Base-by-base conservation (phyloP, 2,797 vertebrate species). In the Ara ararauna region DNA sequence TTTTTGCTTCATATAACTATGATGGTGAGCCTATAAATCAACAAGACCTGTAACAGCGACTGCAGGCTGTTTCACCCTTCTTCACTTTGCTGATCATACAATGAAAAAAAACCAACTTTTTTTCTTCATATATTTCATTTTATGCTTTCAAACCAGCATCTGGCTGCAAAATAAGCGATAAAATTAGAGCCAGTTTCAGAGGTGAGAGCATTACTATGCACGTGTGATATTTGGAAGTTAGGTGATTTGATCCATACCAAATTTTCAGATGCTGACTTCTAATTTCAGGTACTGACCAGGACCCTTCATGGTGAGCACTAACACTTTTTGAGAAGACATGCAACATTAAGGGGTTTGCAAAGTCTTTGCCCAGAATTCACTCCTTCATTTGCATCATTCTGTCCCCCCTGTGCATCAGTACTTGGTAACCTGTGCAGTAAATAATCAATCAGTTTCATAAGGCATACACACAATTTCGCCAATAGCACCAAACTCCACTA, bases 21-120 rank as follows among this genome's bases (percentile, higher is more conserved):
- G 29, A 65, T 84, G n/a, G 32, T 45, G 24, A 84, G 56, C 21
- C 8, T 48, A 81, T 34, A 78, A 48, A 32, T 19, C 29, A 51
- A 21, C 6, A 19, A 42, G 11, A 51, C 38, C 36, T 72, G 8
- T 45, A 48, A 19, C 8, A 75, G 56, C 6, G 21, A 54, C 30
- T 77, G 21, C 42, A 80, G 51, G 13, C 30, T 81, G 17, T 34
- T 87, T 62, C 34, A 60, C 26, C 26, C 36, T 68, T 42, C 23
- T 78, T 72, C 64, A 36, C 20, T 73, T 74, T 32, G 10, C 11
- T 65, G 54, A n/a, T 65, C 45, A 30, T 12, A 40, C 14, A 71
- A 38, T 4, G 3, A 32, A 47, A n/a, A n/a, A 27, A 5, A 3
- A 2, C 26, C 14, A 50, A 27, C 9, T 10, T 11, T 2, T 10